Evolutionary conservation across 2,888 invertebrate species (phyloP).

Genomic region (Drosophila acutilabella): DNA sequence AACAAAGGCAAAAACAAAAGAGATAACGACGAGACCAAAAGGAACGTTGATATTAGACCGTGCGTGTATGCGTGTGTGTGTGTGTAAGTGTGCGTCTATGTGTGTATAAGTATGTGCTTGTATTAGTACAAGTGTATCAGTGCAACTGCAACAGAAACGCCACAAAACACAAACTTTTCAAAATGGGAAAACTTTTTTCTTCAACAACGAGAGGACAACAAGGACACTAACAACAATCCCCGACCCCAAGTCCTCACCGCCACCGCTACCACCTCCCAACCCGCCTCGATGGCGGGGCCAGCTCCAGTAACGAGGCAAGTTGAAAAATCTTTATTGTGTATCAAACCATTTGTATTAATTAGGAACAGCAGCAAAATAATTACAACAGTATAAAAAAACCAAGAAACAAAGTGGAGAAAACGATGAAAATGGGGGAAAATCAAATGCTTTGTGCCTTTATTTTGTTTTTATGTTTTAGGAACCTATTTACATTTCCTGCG

Average conservation of each 20-base stretch:
- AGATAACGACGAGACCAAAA: conserved; percentile 50
- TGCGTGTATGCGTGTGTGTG: conserved; percentile 12
- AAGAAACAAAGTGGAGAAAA: conserved; percentile 33
- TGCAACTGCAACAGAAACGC: conserved; percentile 62
- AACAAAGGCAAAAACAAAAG: conserved; percentile 59
- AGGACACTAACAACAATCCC: conserved; percentile 57
- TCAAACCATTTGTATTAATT: conserved; percentile 84
- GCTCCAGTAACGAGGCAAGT: conserved; percentile 75
- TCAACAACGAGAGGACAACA: conserved; percentile 55
- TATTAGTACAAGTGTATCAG: conserved; percentile 61
- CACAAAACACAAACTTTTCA: conserved; percentile 75
- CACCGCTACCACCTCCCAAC: neutral
- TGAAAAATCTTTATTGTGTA: conserved; percentile 82
- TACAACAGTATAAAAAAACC: conserved; percentile 68
- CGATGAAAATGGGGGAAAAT: conserved; percentile 22
- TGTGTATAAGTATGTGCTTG: conserved; percentile 21
- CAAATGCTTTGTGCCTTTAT: conserved; percentile 50
- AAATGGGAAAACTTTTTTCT: conserved; percentile 80
- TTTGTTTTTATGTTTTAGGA: conserved; percentile 41
- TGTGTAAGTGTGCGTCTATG: conserved; percentile 8
- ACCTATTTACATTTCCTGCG: conserved; percentile 27
- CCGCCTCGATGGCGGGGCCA: conserved; percentile 25
- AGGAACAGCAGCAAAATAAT: conserved; percentile 80
- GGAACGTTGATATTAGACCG: conserved; percentile 25
- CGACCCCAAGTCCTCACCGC: conserved; percentile 5